phyloP scores from a whole-genome alignment of 2,797 vertebrate genomes.

The Aplochiton taeniatus region DNA sequence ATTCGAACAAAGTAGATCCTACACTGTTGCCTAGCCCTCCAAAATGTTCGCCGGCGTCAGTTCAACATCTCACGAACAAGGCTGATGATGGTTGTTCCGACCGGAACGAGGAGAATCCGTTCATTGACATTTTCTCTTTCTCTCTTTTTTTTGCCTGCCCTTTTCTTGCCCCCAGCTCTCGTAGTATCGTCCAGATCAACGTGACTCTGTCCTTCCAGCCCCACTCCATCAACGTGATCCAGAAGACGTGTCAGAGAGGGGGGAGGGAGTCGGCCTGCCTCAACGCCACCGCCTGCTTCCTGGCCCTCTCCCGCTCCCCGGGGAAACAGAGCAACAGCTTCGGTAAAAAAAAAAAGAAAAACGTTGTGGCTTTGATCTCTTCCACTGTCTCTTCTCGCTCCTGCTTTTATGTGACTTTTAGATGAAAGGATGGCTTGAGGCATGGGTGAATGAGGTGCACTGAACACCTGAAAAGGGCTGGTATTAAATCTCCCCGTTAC shows the following conservation, averaged over 20 bases:
- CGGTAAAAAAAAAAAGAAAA: too few species aligned
- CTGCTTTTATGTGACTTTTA: too few species aligned
- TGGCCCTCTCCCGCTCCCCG: conserved; percentile 77
- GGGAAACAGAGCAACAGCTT: conserved; percentile 74
- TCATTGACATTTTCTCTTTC: neutral
- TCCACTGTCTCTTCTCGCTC: neutral
- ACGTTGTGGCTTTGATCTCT: conserved; percentile 7
- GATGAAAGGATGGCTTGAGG: too few species aligned
- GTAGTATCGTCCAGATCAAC: conserved; percentile 83
- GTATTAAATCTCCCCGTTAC: too few species aligned
- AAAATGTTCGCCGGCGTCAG: neutral
- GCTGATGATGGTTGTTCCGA: too few species aligned
- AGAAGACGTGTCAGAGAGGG: conserved; percentile 82
- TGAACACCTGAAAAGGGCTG: too few species aligned
- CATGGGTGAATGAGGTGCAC: too few species aligned
- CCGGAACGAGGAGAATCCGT: neutral
- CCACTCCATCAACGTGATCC: conserved; percentile 85
- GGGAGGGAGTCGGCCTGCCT: conserved; percentile 84
- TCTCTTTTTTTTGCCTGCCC: neutral
- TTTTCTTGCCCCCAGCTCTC: conserved; percentile 71
- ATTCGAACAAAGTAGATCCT: too few species aligned
- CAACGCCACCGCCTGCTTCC: conserved; percentile 82
- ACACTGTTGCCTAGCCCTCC: neutral
- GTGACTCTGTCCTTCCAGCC: conserved; percentile 82
- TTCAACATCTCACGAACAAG: too few species aligned